Conservation (phyloP, 2,888 invertebrate species). For the Celastrina argiolus region DNA sequence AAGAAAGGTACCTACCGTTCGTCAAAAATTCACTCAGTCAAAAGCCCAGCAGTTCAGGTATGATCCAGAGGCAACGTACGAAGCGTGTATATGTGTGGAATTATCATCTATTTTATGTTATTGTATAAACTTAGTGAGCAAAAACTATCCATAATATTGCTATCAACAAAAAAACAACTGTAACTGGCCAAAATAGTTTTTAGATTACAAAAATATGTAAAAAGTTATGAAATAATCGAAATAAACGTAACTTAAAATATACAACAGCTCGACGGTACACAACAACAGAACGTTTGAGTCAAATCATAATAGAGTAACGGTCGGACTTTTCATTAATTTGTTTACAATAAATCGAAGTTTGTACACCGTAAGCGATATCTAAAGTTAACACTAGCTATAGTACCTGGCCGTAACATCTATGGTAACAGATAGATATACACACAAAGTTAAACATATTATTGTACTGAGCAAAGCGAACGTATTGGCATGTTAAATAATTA, state of each 20-base stretch:
- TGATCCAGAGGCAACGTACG: constrained; percentile 57
- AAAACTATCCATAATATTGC: constrained; percentile 47
- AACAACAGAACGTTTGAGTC: constrained; percentile 49
- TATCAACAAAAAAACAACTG: constrained; percentile 49
- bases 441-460: constrained; percentile 49
- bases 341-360: constrained; percentile 50
- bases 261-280: constrained; percentile 32
- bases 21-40: background rate
- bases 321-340: constrained; percentile 36
- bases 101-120: constrained; percentile 61
- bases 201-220: constrained; percentile 27
- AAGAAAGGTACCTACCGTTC: too few species aligned
- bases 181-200: constrained; percentile 51
- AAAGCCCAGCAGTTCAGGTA: constrained; percentile 18
- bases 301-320: constrained; percentile 41
- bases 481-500: constrained; percentile 30
- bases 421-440: constrained; percentile 69
- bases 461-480: constrained; percentile 61
- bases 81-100: constrained; percentile 60
- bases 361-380: constrained; percentile 63
- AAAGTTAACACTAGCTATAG: constrained; percentile 62
- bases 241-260: constrained; percentile 30
- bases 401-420: constrained; percentile 73
- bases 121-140: constrained; percentile 48
- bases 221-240: constrained; percentile 22